Evolutionary conservation across 2,888 invertebrate genomes (phyloP).

Genomic region (Piscicola geometra): DNA sequence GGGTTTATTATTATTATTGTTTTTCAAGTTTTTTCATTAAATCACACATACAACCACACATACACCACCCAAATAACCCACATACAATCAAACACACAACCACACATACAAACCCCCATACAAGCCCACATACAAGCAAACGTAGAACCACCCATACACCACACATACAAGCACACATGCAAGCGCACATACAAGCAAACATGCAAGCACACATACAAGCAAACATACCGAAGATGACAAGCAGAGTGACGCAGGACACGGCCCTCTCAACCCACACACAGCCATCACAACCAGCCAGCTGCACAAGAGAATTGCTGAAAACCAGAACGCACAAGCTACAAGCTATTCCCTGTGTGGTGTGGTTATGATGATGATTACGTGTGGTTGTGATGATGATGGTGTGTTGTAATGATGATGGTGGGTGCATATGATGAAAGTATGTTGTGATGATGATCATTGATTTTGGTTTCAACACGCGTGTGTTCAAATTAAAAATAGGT

Average conservation of each 20-base stretch:
- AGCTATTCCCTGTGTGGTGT: constrained; percentile 23
- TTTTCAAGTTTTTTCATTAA: constrained; percentile 2
- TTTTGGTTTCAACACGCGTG: no score
- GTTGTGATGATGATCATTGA: no score
- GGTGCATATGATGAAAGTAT: no score
- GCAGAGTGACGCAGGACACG: constrained; percentile 25
- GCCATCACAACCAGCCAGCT: constrained; percentile 24
- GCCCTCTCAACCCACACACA: constrained; percentile 27
- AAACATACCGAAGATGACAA: constrained; percentile 31
- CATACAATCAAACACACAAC: neutral
- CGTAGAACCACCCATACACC: neutral
- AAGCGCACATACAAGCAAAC: neutral
- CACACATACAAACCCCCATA: neutral
- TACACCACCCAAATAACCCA: neutral
- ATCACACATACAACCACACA: neutral
- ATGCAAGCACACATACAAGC: neutral
- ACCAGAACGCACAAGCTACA: constrained; percentile 34
- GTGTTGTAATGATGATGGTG: neutral
- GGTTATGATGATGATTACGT: neutral
- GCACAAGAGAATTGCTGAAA: constrained; percentile 31
- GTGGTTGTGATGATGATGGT: neutral
- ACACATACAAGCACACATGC: no score
- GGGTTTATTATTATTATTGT: no score
- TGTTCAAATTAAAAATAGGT: no score
- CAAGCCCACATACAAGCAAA: neutral